Evolutionary conservation across 2,113 vertebrate genomes (phyloP), one percentile per base, ranked within the genome.

Genomic region (Trinectes maculatus): DNA sequence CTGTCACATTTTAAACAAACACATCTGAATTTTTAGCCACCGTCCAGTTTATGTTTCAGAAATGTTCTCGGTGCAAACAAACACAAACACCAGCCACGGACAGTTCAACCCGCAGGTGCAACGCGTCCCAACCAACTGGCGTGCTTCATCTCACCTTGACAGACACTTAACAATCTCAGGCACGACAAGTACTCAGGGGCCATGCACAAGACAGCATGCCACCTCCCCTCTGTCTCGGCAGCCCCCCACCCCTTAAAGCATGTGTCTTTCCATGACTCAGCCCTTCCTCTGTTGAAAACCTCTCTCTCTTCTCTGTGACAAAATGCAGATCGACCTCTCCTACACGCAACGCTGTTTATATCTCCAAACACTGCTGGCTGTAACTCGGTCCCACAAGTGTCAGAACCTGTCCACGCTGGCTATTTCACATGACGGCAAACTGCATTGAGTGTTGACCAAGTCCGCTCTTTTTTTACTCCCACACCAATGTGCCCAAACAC

Each of bases 211-310:
- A 72, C 70, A 39, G 52, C 70, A 53, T 69, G 82, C 67, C 71
- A 66, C 84, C 82, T 82, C 80, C 54, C 57, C 54, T 73, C 68
- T 74, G 83, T 84, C 79, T 79, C 65, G 39, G 73, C 75, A 67
- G 16, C 37, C 40, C 33, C 71, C 64, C 36, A 34, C 59, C 56
- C 55, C 48, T 54, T 49, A 59, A 33, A 46, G 57, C 71, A 61
- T 51, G 57, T 71, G 61, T 80, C 79, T 91, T 89, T 89, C 84
- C 85, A 87, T 87, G 86, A 89, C 84, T 88, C 85, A 84, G 84
- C 79, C 77, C 68, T 85, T 82, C 77, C 79, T 83, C 73, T 9
- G 70, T 67, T 79, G 79, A 85, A 85, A 72, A 83, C 76, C 51
- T 85, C 77, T 74, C 59, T 49, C 81, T 81, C 52, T n/a, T 71